Percentiles rank a stretch among this genome's conserved stretches.
Conservation (phyloP, 2,888 invertebrate genomes). For the Spatulosminthurus flaviceps region DNA sequence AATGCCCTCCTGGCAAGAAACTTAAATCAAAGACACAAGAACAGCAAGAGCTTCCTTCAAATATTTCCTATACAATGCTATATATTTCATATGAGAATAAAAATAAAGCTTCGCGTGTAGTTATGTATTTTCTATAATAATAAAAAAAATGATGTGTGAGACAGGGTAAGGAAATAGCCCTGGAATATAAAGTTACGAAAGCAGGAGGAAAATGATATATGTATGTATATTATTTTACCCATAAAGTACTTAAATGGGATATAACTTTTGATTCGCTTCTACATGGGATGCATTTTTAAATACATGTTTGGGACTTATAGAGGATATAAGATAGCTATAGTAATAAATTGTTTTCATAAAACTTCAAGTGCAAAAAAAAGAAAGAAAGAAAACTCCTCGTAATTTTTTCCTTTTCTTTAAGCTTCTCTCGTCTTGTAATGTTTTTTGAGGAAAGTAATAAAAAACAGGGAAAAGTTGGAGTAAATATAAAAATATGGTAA, state of each 20-base stretch:
- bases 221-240: no score
- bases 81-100: not conserved
- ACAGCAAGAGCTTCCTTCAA: no score
- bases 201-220: no score
- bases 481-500: conserved; percentile 44
- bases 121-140: no score
- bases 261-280: no score
- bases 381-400: not conserved
- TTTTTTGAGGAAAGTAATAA: conserved; percentile 24
- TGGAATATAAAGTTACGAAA: not conserved
- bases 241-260: no score
- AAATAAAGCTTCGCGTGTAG: not conserved
- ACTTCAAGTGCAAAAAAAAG: conserved; percentile 16
- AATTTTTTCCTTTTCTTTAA: not conserved
- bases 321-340: not conserved
- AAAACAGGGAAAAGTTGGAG: conserved; percentile 22
- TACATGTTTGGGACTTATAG: no score
- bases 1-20: no score
- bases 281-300: no score
- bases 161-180: not conserved
- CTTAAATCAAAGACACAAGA: no score
- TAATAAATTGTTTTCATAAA: not conserved
- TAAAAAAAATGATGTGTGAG: not conserved
- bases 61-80: no score
- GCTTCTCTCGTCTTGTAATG: not conserved